Conservation (phyloP, 2,113 vertebrate genomes). For the Lethenteron camtschaticum region DNA sequence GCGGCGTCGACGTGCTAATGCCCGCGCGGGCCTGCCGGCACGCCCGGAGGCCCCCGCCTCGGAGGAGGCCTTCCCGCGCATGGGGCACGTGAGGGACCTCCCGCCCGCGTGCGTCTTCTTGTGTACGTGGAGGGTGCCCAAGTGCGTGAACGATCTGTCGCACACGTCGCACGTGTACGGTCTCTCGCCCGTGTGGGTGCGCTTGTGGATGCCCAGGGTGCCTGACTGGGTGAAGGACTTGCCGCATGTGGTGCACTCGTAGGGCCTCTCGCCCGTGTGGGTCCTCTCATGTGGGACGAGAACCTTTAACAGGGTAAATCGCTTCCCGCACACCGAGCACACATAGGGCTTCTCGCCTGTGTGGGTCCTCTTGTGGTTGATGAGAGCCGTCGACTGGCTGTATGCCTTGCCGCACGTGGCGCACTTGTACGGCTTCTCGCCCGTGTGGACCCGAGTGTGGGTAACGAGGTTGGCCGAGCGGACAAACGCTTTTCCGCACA, state of each 20-base stretch:
- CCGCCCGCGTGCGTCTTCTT: constrained; percentile 3
- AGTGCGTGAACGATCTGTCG: not conserved
- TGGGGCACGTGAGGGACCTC: not conserved
- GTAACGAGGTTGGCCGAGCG: not conserved
- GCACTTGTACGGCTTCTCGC: not conserved
- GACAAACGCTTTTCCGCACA: not conserved
- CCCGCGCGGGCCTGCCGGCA: no score
- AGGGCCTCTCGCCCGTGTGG: not conserved
- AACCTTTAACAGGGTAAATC: not conserved
- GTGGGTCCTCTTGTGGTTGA: not conserved
- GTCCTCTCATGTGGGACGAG: not conserved
- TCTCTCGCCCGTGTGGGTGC: constrained; percentile 1
- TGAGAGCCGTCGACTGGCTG: constrained; percentile 2
- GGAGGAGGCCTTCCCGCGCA: constrained; percentile 2
- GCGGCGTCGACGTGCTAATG: no score
- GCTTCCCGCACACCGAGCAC: not conserved
- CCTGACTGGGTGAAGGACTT: constrained; percentile 1
- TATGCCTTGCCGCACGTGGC: not conserved
- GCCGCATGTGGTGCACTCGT: not conserved
- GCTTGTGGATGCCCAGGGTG: not conserved
- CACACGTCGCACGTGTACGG: not conserved
- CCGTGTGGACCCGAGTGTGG: not conserved
- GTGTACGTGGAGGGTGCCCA: not conserved
- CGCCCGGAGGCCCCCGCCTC: no score
- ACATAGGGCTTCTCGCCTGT: not conserved